phyloP scores from a whole-genome alignment of 2,113 vertebrate genomes.

The Chamaea fasciata region DNA sequence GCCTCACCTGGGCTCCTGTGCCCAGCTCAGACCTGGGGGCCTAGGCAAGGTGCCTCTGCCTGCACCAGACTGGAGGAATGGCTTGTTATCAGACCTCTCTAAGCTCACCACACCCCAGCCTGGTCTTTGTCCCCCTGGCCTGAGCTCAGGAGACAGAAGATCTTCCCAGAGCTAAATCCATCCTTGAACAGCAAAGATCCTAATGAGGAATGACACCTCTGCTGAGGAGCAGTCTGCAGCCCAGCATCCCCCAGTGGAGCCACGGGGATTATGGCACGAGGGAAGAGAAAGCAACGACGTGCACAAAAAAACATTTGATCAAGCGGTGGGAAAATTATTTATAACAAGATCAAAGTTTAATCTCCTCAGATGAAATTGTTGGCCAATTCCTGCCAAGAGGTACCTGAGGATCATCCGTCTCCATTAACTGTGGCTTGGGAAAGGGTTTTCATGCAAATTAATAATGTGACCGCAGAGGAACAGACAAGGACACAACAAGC shows the following conservation, averaged over 20 bases:
- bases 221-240: not conserved
- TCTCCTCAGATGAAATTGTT: slow-evolving; percentile 62
- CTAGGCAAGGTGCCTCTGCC: not conserved
- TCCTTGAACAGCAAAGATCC: not conserved
- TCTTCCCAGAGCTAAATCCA: not conserved
- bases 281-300: not conserved
- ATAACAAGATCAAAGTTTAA: slow-evolving; percentile 61
- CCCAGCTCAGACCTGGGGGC: not conserved
- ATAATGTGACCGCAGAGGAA: not conserved
- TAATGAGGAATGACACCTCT: not conserved
- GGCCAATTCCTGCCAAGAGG: slow-evolving; percentile 45
- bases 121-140: not conserved
- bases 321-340: slow-evolving; percentile 52
- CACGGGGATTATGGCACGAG: not conserved
- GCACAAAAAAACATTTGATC: slow-evolving; percentile 27
- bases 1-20: not conserved
- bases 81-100: not conserved
- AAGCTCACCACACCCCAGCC: not conserved
- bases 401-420: slow-evolving; percentile 50
- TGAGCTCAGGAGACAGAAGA: not conserved
- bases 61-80: not conserved
- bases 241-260: not conserved
- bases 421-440: slow-evolving; percentile 56
- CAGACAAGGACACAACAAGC: slow-evolving; percentile 12
- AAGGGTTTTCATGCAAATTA: slow-evolving; percentile 57